A percentile compares a stretch with the other conserved stretches of the same genome.
Conservation (phyloP, 1,140 invertebrate species). For the Galendromus occidentalis region DNA sequence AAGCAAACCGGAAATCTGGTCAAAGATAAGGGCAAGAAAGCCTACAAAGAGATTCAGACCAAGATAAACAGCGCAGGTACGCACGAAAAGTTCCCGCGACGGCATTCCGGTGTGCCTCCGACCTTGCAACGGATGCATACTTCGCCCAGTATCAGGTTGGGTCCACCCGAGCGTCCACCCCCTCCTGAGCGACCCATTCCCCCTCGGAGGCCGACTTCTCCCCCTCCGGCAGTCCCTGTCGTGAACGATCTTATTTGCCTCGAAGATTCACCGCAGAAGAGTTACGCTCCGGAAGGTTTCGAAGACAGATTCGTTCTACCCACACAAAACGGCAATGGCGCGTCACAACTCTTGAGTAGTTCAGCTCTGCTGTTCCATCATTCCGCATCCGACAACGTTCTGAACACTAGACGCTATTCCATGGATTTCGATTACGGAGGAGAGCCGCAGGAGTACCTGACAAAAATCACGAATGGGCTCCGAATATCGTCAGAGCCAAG, state of each 20-base stretch:
- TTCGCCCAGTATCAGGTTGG: neutral
- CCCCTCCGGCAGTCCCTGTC: neutral
- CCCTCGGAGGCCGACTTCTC: neutral
- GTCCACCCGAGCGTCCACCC: neutral
- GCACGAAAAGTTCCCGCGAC: neutral
- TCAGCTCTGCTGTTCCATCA: neutral
- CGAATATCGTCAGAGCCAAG: neutral
- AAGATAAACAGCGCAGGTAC: neutral
- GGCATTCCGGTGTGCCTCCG: neutral
- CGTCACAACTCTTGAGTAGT: neutral
- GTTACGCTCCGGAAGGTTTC: neutral
- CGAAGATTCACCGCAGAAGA: neutral
- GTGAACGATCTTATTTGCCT: constrained; percentile 3
- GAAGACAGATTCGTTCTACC: constrained; percentile 3
- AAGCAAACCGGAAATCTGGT: neutral
- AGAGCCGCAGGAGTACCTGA: neutral
- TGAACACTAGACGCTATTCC: neutral
- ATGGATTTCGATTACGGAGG: neutral
- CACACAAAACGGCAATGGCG: neutral
- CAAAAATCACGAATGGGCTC: neutral
- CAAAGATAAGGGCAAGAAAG: constrained; percentile 3
- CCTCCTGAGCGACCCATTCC: neutral
- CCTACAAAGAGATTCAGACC: neutral
- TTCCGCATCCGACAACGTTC: neutral
- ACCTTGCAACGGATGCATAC: neutral